Evolutionary conservation across 1,140 invertebrate species (phyloP).

Genomic region (Oryzaephilus surinamensis): DNA sequence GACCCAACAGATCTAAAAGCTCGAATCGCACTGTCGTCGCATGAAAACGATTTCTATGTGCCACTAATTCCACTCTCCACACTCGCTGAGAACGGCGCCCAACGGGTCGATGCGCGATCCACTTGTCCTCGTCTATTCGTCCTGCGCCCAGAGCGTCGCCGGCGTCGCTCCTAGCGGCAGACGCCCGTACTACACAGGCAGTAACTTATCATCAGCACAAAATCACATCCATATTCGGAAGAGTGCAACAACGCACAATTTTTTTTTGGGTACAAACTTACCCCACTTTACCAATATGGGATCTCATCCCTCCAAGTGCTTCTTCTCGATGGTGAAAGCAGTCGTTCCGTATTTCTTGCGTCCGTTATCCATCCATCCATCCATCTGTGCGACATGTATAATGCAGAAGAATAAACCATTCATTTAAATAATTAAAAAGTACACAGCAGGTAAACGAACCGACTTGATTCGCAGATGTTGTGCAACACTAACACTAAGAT

Average conservation of each 20-base stretch:
- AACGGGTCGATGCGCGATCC: slow-evolving; percentile 27
- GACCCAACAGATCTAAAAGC: too few species aligned
- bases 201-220: too few species aligned
- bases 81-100: slow-evolving; percentile 19
- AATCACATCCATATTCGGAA: too few species aligned
- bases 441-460: slow-evolving; percentile 30
- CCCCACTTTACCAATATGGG: neutral
- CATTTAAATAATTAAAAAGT: slow-evolving; percentile 35
- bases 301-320: neutral
- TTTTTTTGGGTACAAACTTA: too few species aligned
- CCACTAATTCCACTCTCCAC: slow-evolving; percentile 7
- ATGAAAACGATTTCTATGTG: neutral
- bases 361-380: neutral
- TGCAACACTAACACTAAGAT: slow-evolving; percentile 15
- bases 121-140: too few species aligned
- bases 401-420: slow-evolving; percentile 29
- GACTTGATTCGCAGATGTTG: slow-evolving; percentile 23
- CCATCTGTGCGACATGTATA: slow-evolving; percentile 23
- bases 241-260: too few species aligned
- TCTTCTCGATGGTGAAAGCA: neutral
- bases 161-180: slow-evolving; percentile 18
- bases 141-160: slow-evolving; percentile 24
- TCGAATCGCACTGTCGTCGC: neutral
- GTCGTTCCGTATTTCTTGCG: slow-evolving; percentile 10
- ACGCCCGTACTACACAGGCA: slow-evolving; percentile 8